A percentile compares a stretch with the other conserved stretches of the same genome.
Conservation (phyloP, 2,797 vertebrate species). For the Girardinus metallicus region DNA sequence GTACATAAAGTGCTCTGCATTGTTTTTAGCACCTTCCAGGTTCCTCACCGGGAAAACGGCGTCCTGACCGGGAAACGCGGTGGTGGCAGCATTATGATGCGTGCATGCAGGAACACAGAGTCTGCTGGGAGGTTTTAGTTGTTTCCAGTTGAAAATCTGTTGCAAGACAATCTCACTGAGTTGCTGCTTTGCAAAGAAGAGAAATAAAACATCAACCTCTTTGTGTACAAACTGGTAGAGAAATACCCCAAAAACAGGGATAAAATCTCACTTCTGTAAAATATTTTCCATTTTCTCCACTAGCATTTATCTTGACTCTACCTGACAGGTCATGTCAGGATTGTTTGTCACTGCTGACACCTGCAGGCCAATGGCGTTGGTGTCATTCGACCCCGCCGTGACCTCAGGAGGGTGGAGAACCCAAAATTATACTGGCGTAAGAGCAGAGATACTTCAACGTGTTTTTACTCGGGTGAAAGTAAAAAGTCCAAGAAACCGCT, state of each 20-base stretch:
- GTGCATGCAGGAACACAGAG: neutral
- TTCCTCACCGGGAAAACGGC: neutral
- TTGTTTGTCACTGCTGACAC: conserved; percentile 68
- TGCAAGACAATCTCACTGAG: neutral
- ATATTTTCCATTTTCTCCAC: neutral
- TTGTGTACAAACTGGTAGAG: neutral
- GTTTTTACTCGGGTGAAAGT: no score
- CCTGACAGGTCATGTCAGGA: conserved; percentile 15
- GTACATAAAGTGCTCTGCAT: neutral
- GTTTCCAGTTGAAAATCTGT: neutral
- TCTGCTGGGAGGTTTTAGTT: neutral
- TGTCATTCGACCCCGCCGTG: conserved; percentile 40
- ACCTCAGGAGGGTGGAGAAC: conserved; percentile 15
- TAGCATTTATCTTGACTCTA: neutral
- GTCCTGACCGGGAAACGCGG: neutral
- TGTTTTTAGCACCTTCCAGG: neutral
- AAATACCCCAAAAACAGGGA: neutral
- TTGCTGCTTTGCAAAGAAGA: neutral
- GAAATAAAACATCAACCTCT: neutral
- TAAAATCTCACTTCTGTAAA: neutral
- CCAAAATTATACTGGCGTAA: no score
- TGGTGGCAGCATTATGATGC: neutral
- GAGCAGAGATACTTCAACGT: no score
- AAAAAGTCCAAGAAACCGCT: no score
- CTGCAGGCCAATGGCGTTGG: conserved; percentile 57